Base-by-base conservation (phyloP, 1,140 invertebrate species). In the Trichomalopsis sarcophagae region DNA sequence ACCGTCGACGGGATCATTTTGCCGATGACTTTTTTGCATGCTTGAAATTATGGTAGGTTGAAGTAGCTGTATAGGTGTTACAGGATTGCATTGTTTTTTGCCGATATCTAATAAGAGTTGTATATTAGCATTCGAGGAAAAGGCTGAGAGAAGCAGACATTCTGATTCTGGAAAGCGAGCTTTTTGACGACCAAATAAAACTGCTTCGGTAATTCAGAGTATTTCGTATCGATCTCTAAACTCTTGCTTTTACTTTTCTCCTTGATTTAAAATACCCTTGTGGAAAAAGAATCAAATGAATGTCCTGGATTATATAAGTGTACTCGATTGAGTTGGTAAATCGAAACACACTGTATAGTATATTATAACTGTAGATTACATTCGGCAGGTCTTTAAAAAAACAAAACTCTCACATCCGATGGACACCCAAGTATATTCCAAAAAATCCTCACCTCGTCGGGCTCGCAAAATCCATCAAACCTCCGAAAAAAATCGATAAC, bases 1-100 rank as follows among this genome's bases (percentile, higher is more conserved):
- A 81, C 71, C 71, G 55, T 62, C 55, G 27, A 30, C 68, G 44
- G 47, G 10, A 17, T 17, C 7, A 74, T 82, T 82, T 81, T 71
- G 40, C 62, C n/a, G 23, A n/a, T 17, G 14, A 13, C 13, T 0
- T 23, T 69, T 73, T 81, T 47, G 14, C 44, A 14, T 1, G 44
- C 9, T 36, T 13, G 36, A 55, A 23, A 55, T 82, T 82, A 82
- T 62, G 33, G 33, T 36, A 27, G 17, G 27, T 82, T 74, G 30
- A 82, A 10, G 23, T 55, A 30, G 14, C 27, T 30, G 33, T 27
- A 6, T 36, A 36, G n/a, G 21, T 40, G 68, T 74, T 81, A 40
- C 71, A 62, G 69, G 13, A 82, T 55, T 23, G 27, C 68, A 21
- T 50, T 27, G 6, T 55, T 33, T 80, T 69, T 80, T 80, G 30